Percentiles rank a stretch among this genome's conserved stretches.
phyloP scores from a whole-genome alignment of 2,113 vertebrate genomes.

The Clupea harengus region DNA sequence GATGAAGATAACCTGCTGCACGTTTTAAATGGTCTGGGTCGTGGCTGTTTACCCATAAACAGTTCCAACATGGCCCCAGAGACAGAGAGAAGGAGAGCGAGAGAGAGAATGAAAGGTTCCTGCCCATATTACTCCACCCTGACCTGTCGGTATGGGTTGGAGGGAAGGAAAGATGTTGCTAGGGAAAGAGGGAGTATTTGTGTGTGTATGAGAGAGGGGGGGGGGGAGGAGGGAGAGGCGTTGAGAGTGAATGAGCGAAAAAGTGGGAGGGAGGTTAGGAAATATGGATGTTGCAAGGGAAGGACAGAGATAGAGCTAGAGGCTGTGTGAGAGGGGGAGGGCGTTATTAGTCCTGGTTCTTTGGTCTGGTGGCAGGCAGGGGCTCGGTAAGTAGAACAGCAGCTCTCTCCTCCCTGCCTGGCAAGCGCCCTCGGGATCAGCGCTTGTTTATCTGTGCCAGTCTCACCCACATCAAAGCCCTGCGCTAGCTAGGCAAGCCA shows the following conservation, averaged over 20 bases:
- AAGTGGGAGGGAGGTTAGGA: neutral
- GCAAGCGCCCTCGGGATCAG: constrained; percentile 18
- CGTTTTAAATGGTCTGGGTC: neutral
- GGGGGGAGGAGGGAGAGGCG: neutral
- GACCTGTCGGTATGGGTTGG: neutral
- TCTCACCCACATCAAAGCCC: constrained; percentile 30
- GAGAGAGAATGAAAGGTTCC: neutral
- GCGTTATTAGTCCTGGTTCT: neutral
- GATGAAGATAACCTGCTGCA: neutral
- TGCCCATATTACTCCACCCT: neutral
- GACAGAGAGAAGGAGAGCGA: too few relatives aligned
- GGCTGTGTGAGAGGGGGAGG: neutral
- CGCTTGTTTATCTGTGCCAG: constrained; percentile 35
- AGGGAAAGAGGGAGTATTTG: too few relatives aligned
- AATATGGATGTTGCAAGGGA: neutral
- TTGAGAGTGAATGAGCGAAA: neutral
- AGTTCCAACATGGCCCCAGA: neutral
- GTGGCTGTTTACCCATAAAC: neutral
- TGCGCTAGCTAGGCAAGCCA: neutral
- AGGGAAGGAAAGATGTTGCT: neutral
- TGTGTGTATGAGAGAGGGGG: neutral
- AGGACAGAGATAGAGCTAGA: neutral
- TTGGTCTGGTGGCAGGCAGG: neutral
- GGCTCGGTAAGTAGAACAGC: constrained; percentile 27
- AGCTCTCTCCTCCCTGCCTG: neutral